Base-by-base conservation (phyloP, 2,888 invertebrate genomes). In the Polydesmus complanatus region DNA sequence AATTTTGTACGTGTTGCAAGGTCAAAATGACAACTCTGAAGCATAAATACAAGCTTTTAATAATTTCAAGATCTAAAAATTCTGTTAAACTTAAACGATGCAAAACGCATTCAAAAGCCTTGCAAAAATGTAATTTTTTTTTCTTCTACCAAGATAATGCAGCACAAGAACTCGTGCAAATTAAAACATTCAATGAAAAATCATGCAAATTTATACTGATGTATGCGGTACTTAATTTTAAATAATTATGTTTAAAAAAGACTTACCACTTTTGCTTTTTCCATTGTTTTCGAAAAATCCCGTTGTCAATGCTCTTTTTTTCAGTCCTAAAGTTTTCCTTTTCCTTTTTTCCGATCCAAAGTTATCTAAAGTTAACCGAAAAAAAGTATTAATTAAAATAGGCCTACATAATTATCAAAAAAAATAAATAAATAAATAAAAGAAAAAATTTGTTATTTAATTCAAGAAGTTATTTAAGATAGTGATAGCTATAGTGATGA, bases 261-360 rank as follows among this genome's bases (percentile, higher is more conserved):
- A 37, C 37, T 37, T 37, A 37, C 37, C 37, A 37, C 8, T 37
- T 37, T 37, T 37, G 37, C 37, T 14, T 37, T 37, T 37, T 8
- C 37, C 37, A 14, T 47, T 47, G 37, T 55, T 22, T 50, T 60
- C 57, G 51, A 63, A 63, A 51, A 61, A 63, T 21, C 61, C 63
- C 2, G 90, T 90, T 50, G 93, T 92, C 61, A 90, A 80, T 0
- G 92, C 89, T 72, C 91, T 89, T 72, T 88, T 80, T 74, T 91
- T 93, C 66, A 92, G 78, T 64, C 89, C 78, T 72, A 89, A 82
- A 0, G 88, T 83, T 64, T 86, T 79, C 65, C 88, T 79, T 74
- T 91, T 91, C 1, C 85, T 84, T 69, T 85, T 86, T 57, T 78
- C 58, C 51, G 48, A 18, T 23, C 23, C 22, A 23, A 23, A 14